Evolutionary conservation across 2,113 vertebrate genomes (phyloP).

Genomic region (Psilopsiagon aymara): DNA sequence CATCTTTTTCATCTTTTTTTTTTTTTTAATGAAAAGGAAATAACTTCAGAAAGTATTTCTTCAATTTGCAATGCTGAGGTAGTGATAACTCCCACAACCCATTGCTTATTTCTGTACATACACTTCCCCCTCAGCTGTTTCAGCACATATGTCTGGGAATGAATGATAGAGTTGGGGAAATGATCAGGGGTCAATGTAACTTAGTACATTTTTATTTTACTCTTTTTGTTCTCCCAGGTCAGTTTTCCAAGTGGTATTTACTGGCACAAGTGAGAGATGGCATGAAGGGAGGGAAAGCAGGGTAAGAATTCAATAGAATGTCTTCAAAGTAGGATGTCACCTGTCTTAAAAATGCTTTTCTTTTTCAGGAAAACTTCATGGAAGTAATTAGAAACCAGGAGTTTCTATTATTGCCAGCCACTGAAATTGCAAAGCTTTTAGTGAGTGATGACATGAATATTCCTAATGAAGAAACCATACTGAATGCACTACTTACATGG

Average conservation of each 20-base stretch:
- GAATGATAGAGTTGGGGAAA: neutral
- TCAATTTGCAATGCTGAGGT: neutral
- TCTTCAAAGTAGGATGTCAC: neutral
- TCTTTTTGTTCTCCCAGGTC: neutral
- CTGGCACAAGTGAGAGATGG: neutral
- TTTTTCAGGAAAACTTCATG: conserved; percentile 92
- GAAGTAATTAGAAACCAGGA: conserved; percentile 96
- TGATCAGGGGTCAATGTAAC: neutral
- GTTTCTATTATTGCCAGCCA: conserved; percentile 89
- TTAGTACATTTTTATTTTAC: neutral
- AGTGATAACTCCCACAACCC: neutral
- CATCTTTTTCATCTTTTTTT: neutral
- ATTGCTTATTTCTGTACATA: neutral
- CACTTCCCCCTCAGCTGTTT: neutral
- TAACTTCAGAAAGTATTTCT: neutral
- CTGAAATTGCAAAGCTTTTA: conserved; percentile 92
- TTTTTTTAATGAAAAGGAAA: neutral
- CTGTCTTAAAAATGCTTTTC: conserved; percentile 13
- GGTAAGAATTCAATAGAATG: neutral
- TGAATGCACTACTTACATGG: conserved; percentile 92
- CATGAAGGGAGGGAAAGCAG: neutral
- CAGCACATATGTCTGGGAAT: neutral
- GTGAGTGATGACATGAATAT: conserved; percentile 97
- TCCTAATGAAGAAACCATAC: conserved; percentile 93
- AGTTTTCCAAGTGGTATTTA: neutral